A percentile compares a stretch with the other conserved stretches of the same genome.
Evolutionary conservation across 35 echinoderm and acorn worm genomes (phyloP).

Genomic region (Apostichopus parvimensis): DNA sequence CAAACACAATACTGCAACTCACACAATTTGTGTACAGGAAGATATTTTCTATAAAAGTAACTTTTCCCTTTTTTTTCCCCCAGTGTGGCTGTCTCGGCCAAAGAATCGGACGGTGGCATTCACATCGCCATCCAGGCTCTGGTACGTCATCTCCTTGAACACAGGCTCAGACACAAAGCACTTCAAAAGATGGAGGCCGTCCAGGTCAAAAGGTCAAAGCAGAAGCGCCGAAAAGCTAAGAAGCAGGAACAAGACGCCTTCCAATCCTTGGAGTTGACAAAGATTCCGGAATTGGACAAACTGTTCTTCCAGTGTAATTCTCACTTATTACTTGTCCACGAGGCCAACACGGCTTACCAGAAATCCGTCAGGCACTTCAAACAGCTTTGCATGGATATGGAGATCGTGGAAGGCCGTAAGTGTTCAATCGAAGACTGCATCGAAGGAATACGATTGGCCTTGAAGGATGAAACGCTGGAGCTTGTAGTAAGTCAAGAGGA

Average conservation of each 20-base stretch:
- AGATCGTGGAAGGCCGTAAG: conserved; percentile 64
- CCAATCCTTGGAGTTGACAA: conserved; percentile 70
- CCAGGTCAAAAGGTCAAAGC: conserved; percentile 61
- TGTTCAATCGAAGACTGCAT: conserved; percentile 94
- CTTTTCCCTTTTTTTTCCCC: no score
- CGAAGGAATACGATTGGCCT: conserved; percentile 55
- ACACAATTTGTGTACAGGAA: no score
- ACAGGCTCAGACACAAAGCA: conserved; percentile 77
- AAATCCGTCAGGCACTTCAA: conserved; percentile 80
- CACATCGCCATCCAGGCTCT: conserved; percentile 88
- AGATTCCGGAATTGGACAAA: conserved; percentile 78
- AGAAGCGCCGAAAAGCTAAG: conserved; percentile 54
- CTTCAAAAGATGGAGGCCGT: conserved; percentile 83
- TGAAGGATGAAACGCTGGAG: conserved; percentile 71
- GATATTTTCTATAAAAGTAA: no score
- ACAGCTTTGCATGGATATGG: conserved; percentile 64
- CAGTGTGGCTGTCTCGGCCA: conserved; percentile 90
- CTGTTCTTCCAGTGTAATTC: conserved; percentile 76
- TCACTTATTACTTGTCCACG: conserved; percentile 62
- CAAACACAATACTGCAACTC: no score
- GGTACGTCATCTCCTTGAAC: conserved; percentile 84
- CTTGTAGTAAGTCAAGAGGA: conserved; percentile 64
- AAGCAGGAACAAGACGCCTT: conserved; percentile 77
- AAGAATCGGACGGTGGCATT: conserved; percentile 89
- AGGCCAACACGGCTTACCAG: conserved; percentile 57